Percentiles rank a stretch among this genome's conserved stretches.
Conservation (phyloP, 2,888 invertebrate genomes). For the Acanthosepion pharaonis region DNA sequence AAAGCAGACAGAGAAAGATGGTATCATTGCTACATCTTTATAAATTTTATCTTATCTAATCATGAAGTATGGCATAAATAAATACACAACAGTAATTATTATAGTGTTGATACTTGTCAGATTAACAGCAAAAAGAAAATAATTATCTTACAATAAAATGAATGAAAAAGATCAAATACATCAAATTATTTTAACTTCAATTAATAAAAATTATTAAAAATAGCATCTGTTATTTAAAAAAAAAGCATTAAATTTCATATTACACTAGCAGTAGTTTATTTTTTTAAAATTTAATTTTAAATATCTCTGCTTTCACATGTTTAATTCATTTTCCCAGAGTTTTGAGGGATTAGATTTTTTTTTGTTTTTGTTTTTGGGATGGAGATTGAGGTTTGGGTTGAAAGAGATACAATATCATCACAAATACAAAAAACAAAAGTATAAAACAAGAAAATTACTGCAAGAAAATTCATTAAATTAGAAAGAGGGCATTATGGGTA, state of each 20-base stretch:
- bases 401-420: background rate
- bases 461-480: background rate
- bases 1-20: too few species aligned
- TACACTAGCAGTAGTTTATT: background rate
- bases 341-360: background rate
- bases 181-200: too few species aligned
- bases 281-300: background rate
- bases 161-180: too few species aligned
- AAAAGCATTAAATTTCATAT: background rate
- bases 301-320: slow-evolving; percentile 1
- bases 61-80: too few species aligned
- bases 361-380: background rate
- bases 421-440: background rate
- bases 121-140: too few species aligned
- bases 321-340: background rate
- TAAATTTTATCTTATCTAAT: too few species aligned
- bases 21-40: too few species aligned
- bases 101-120: too few species aligned
- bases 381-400: background rate
- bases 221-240: background rate
- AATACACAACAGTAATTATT: too few species aligned
- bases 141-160: too few species aligned
- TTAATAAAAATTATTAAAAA: too few species aligned
- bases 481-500: background rate
- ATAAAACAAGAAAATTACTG: background rate